phyloP scores from a whole-genome alignment of 2,888 invertebrate species.

The Macaria notata region DNA sequence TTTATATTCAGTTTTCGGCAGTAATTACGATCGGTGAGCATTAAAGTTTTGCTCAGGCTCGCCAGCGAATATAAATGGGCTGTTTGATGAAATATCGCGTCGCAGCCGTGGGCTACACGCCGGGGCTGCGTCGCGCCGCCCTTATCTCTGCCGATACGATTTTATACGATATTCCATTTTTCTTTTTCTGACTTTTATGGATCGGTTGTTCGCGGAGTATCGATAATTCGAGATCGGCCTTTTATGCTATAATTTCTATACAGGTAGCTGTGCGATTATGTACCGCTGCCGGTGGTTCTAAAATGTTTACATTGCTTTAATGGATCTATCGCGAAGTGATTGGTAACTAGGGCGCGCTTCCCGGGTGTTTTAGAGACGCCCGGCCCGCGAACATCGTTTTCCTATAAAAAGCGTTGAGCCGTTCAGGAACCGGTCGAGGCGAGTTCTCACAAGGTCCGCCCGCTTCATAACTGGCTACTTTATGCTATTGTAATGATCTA shows the following conservation, averaged over 20 bases:
- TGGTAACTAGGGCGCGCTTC: constrained; percentile 34
- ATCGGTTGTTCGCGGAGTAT: constrained; percentile 75
- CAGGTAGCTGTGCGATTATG: constrained; percentile 41
- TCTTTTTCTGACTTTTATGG: constrained; percentile 77
- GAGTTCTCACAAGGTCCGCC: constrained; percentile 61
- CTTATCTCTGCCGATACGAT: constrained; percentile 76
- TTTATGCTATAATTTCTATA: constrained; percentile 61
- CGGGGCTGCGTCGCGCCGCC: constrained; percentile 69
- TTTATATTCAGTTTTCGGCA: constrained; percentile 58
- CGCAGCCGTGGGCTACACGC: constrained; percentile 74
- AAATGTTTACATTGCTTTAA: constrained; percentile 25
- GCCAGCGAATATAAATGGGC: constrained; percentile 77
- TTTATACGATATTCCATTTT: constrained; percentile 77
- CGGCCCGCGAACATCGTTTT: constrained; percentile 54
- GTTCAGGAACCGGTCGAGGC: constrained; percentile 64
- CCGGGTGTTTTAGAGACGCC: constrained; percentile 50
- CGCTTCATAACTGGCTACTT: constrained; percentile 77
- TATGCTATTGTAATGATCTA: constrained; percentile 79
- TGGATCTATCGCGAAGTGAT: constrained; percentile 18
- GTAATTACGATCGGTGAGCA: constrained; percentile 74
- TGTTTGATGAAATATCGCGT: constrained; percentile 78
- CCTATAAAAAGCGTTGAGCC: constrained; percentile 66
- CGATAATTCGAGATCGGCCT: constrained; percentile 73
- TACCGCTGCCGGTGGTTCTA: constrained; percentile 39
- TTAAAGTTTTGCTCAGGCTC: constrained; percentile 68